phyloP scores from a whole-genome alignment of 2,888 invertebrate species.

The Pseudoips prasinana region DNA sequence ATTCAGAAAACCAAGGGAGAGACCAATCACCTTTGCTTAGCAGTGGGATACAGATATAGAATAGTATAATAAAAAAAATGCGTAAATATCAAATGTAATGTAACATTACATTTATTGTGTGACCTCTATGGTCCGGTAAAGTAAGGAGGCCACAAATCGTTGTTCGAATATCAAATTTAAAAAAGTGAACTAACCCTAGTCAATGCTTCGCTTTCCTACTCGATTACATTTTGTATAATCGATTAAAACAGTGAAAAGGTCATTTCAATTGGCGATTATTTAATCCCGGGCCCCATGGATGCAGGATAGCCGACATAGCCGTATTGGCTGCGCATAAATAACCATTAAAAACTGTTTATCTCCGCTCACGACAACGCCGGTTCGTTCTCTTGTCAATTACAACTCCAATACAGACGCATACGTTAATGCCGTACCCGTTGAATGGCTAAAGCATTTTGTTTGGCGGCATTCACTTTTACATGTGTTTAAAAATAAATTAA shows the following conservation, averaged over 20 bases:
- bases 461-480: conserved; percentile 27
- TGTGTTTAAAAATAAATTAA: conserved; percentile 38
- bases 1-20: too few species aligned
- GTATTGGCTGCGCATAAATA: conserved; percentile 49
- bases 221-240: too few species aligned
- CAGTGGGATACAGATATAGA: too few species aligned
- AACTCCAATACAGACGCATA: conserved; percentile 52
- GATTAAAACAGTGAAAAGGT: conserved; percentile 38
- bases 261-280: conserved; percentile 30
- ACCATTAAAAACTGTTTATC: conserved; percentile 69
- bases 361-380: conserved; percentile 51
- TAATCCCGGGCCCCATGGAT: too few species aligned
- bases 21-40: too few species aligned
- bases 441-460: conserved; percentile 34
- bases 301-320: conserved; percentile 29
- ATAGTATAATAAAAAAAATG: too few species aligned
- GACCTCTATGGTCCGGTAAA: too few species aligned
- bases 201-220: conserved; percentile 18
- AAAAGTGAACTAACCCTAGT: conserved; percentile 8
- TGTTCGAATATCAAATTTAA: too few species aligned
- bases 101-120: too few species aligned
- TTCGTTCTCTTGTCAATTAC: conserved; percentile 72
- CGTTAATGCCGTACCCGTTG: conserved; percentile 34
- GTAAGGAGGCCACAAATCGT: too few species aligned
- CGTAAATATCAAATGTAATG: too few species aligned